Base-by-base conservation (phyloP, 2,797 vertebrate genomes). In the Pseudochaenichthys georgianus region DNA sequence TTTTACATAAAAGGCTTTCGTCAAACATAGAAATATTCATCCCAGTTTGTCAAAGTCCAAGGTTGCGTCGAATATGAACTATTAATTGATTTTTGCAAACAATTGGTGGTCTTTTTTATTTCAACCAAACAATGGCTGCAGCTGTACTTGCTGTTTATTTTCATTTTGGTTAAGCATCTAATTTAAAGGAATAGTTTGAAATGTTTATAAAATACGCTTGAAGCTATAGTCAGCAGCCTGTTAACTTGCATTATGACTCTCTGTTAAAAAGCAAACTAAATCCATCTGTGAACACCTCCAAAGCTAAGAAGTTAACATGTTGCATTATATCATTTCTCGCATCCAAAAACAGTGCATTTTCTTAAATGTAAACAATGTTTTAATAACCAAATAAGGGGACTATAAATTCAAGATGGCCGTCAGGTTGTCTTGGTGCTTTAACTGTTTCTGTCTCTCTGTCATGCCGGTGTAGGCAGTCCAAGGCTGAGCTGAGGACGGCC, bases 401-500 rank as follows among this genome's bases (percentile, higher is more conserved):
- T 23, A 1, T 47, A 13, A 48, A 54, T 61, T 72, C 9, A n/a
- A 47, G 1, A n/a, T 52, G 3, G 28, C 12, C 41, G 21, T 15
- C 31, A 11, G 2, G 46, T 34, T 38, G 52, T 11, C 51, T 2
- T 66, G 17, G 34, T 34, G 19, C 46, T 17, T 2, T 12, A 0
- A 48, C 17, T 64, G 0, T 10, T 1, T 0, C 31, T 66, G 48
- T 23, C 28, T 47, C 19, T 64, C 42, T 58, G 19, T 64, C 15
- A 3, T 70, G 42, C 2, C 68, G 58, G 45, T 88, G 66, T 59
- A 99, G 98, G 77, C 94, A 96, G 90, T 83, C 96, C 54, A 99
- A 97, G 89, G 78, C 90, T 77, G 96, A 99, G 68, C 85, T 95
- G 69, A 95, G 96, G 87, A 92, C 90, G 12, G 94, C 97, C 81